Evolutionary conservation across 2,797 vertebrate genomes (phyloP).

Genomic region (Allobates femoralis): DNA sequence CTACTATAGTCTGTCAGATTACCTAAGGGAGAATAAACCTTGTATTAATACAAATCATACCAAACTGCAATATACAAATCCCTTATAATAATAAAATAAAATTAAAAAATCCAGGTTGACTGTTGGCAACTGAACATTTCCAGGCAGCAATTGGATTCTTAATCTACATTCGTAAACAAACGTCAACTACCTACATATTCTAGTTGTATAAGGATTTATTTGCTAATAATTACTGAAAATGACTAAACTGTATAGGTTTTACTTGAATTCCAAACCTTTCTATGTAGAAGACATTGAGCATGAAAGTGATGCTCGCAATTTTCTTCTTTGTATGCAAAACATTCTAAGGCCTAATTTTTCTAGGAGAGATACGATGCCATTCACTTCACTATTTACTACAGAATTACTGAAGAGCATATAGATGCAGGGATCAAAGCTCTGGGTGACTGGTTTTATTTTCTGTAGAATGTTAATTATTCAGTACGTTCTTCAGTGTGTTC

Average conservation of each 20-base stretch:
- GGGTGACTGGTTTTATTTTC: conserved; percentile 3
- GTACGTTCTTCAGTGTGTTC: conserved; percentile 1
- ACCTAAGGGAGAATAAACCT: too few relatives aligned
- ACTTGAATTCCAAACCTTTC: conserved; percentile 27
- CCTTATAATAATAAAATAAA: too few relatives aligned
- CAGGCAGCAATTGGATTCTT: neutral
- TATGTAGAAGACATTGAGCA: neutral
- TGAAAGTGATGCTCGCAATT: neutral
- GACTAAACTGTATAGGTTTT: neutral
- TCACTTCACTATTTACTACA: neutral
- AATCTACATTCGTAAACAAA: neutral
- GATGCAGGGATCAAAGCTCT: neutral
- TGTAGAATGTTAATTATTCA: conserved; percentile 51
- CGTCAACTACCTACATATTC: neutral
- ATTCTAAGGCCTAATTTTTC: neutral
- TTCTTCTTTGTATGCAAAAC: neutral
- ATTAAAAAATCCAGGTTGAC: neutral
- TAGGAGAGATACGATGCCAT: neutral
- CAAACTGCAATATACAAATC: too few relatives aligned
- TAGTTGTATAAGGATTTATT: neutral
- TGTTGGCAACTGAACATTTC: neutral
- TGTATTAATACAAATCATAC: too few relatives aligned
- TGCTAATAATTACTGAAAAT: neutral
- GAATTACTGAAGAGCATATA: neutral
- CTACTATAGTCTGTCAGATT: too few relatives aligned